Percentiles rank a stretch among this genome's conserved stretches.
Evolutionary conservation across 2,113 vertebrate genomes (phyloP).

Genomic region (Aviceda subcristata): DNA sequence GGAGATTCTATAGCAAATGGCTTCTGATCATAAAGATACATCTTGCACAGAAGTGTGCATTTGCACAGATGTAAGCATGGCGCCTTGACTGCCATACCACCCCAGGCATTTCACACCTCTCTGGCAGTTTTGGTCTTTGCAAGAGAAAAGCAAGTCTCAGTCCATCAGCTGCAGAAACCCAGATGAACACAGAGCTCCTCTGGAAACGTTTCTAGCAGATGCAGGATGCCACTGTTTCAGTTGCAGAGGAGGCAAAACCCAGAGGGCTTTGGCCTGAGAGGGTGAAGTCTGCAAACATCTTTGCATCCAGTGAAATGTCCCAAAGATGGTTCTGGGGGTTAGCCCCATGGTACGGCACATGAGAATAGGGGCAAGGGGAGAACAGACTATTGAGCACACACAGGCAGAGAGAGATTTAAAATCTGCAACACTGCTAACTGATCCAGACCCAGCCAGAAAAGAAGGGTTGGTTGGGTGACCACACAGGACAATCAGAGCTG

Average conservation of each 20-base stretch:
- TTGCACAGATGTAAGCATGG: rapidly evolving
- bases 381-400: not conserved
- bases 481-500: not conserved
- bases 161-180: not conserved
- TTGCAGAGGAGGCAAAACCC: not conserved
- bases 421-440: no score
- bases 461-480: not conserved
- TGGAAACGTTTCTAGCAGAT: rapidly evolving
- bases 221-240: not conserved
- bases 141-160: not conserved
- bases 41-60: not conserved
- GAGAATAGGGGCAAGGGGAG: not conserved
- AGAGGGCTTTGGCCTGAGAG: not conserved
- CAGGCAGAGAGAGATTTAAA: not conserved
- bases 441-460: not conserved
- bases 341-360: rapidly evolving
- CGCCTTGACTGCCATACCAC: no score
- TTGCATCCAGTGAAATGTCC: not conserved
- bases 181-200: not conserved
- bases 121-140: not conserved
- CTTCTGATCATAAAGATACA: not conserved
- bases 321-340: not conserved
- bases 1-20: not conserved
- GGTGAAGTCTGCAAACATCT: not conserved
- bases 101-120: not conserved